Evolutionary conservation across 2,113 vertebrate genomes (phyloP).

Genomic region (Thamnophis sirtalis): DNA sequence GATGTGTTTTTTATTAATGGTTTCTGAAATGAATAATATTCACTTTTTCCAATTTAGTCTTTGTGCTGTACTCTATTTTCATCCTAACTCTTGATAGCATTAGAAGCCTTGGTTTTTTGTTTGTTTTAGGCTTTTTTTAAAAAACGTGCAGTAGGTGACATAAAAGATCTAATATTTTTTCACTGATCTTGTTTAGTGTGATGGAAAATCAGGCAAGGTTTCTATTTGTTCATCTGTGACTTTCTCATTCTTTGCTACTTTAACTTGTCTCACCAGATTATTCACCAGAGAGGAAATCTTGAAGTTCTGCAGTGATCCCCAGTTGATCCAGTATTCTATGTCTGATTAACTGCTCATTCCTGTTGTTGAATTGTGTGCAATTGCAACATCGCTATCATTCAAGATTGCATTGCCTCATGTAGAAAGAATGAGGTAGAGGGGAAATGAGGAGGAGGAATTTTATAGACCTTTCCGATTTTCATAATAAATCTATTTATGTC

Average conservation of each 20-base stretch:
- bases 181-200: neutral
- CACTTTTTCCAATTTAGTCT: neutral
- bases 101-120: conserved; percentile 29
- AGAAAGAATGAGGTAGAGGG: neutral
- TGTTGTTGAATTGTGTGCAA: neutral
- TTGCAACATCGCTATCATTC: neutral
- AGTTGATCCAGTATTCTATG: conserved; percentile 44
- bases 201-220: neutral
- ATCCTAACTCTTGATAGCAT: neutral
- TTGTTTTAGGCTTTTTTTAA: too few relatives aligned
- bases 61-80: neutral
- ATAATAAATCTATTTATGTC: neutral
- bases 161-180: conserved; percentile 55
- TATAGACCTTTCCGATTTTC: neutral
- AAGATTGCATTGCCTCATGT: neutral
- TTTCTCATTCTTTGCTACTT: neutral
- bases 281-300: neutral
- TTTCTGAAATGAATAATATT: conserved; percentile 23
- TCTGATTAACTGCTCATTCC: neutral
- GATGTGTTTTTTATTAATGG: neutral
- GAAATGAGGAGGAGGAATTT: neutral
- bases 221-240: neutral
- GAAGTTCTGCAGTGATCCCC: conserved; percentile 12
- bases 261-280: conserved; percentile 20
- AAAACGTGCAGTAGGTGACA: conserved; percentile 72